Conservation (phyloP, 2,888 invertebrate genomes). For the Noctua janthe region DNA sequence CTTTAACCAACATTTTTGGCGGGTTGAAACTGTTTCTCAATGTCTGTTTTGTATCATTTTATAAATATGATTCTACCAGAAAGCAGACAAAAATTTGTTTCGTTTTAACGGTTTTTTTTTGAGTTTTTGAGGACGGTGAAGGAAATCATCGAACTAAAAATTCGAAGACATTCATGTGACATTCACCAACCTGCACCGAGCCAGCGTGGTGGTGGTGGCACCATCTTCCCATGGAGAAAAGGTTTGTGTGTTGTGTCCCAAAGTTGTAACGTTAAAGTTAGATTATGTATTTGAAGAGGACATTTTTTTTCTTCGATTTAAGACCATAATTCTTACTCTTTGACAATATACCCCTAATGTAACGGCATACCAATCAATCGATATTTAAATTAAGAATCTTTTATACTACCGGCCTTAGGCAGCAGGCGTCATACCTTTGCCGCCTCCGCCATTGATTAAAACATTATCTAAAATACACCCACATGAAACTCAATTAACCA, state of each 20-base stretch:
- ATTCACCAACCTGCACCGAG: neutral
- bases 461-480: constrained; percentile 19
- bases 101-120: neutral
- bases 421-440: neutral
- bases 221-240: no score
- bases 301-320: neutral
- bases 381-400: constrained; percentile 1
- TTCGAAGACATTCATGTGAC: no score
- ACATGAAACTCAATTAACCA: constrained; percentile 49
- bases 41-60: neutral
- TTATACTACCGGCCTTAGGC: neutral
- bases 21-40: neutral
- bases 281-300: neutral
- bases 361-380: neutral
- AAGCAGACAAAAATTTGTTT: neutral
- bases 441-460: neutral
- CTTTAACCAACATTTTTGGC: neutral
- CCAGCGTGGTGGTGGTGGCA: neutral
- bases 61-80: neutral
- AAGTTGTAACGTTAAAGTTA: neutral
- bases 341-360: neutral
- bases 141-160: neutral
- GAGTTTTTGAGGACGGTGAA: neutral
- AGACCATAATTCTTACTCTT: neutral
- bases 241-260: neutral